phyloP scores from a whole-genome alignment of 2,797 vertebrate genomes.

The Hippopotamyrus pictus region DNA sequence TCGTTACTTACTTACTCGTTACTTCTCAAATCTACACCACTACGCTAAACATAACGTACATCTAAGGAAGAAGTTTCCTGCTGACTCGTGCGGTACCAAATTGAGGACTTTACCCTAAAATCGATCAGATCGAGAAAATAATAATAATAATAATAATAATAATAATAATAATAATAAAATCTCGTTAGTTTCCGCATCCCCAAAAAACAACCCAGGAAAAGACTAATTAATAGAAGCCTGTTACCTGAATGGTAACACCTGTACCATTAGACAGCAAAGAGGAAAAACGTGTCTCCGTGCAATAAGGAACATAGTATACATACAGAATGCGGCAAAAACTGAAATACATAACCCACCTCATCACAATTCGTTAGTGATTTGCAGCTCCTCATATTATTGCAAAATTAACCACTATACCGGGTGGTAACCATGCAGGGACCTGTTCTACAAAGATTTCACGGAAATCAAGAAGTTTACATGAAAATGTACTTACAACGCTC shows the following conservation, averaged over 20 bases:
- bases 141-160: not conserved
- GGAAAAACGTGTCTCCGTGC: not conserved
- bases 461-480: not conserved
- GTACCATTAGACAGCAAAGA: not conserved
- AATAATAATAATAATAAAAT: not conserved
- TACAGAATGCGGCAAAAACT: not conserved
- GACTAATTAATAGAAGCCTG: not conserved
- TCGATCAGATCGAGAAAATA: not conserved
- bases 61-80: not conserved
- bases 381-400: not conserved
- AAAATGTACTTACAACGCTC: conserved; percentile 16
- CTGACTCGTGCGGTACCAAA: not conserved
- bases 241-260: conserved; percentile 7
- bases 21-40: no score
- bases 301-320: not conserved
- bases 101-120: not conserved
- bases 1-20: no score
- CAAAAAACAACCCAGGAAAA: not conserved
- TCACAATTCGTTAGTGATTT: not conserved
- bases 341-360: not conserved
- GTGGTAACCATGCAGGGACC: not conserved
- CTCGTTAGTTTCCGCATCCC: not conserved
- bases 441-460: not conserved
- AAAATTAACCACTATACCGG: not conserved
- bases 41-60: not conserved